phyloP scores from a whole-genome alignment of 1,140 invertebrate genomes.

The Nephotettix cincticeps region DNA sequence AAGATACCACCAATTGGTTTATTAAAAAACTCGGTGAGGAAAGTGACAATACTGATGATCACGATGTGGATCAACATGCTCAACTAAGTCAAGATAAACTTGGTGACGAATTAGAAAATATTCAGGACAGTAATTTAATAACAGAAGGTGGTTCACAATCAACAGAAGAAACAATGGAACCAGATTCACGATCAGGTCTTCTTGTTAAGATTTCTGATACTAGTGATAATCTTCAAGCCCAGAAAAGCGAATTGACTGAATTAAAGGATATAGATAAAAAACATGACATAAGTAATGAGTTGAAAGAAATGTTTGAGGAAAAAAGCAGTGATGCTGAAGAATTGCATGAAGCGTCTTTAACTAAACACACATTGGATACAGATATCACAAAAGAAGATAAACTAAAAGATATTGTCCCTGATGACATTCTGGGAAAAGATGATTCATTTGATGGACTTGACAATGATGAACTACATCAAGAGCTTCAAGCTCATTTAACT shows the following conservation, averaged over 20 bases:
- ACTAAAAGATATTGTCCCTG: not conserved
- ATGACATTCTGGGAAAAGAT: conserved; percentile 4
- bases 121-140: too few species aligned
- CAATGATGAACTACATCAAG: not conserved
- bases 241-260: conserved; percentile 11
- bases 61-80: not conserved
- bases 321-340: conserved; percentile 16
- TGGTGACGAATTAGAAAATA: not conserved
- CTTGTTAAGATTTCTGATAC: not conserved
- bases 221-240: not conserved
- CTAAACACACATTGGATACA: not conserved
- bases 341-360: not conserved
- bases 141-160: not conserved
- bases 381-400: conserved; percentile 7
- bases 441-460: conserved; percentile 8
- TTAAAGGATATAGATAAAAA: conserved; percentile 15
- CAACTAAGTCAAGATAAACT: not conserved
- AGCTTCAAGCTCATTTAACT: not conserved
- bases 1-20: conserved; percentile 6
- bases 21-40: not conserved
- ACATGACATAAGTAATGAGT: conserved; percentile 15
- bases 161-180: conserved; percentile 3
- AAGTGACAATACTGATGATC: conserved; percentile 12
- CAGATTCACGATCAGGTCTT: not conserved
- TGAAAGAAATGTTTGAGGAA: conserved; percentile 19